Evolutionary conservation across 53 echinoderm and acorn worm species (phyloP), one percentile per base, ranked within the genome.

Genomic region (Henricia sp.): DNA sequence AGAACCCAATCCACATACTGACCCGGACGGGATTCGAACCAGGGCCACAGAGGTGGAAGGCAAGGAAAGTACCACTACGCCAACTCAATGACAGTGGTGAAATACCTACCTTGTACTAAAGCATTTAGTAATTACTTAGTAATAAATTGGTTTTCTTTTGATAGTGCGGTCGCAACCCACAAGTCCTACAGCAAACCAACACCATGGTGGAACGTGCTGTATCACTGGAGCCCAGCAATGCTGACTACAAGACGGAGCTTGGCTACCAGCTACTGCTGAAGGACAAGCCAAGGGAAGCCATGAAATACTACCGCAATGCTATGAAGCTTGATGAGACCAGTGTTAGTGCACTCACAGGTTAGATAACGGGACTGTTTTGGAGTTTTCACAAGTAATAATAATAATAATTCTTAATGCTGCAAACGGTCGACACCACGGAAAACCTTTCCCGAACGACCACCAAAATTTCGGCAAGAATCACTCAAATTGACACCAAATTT

Each of bases 301-400:
- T 94, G 89, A 94, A 94, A 78, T 85, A 91, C 11, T 97, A 92
- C 73, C 89, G 94, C 17, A 94, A 77, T 48, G 99, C 99, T 25
- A 97, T 97, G 99, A 97, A 97, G 52, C 66, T 94, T 28, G 99
- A 97, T 63, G 99, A 97, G 57, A 94, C 99, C 20, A 97, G 99
- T 82, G 99, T 97, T 26, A 83, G 90, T 53, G 99, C 99, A 39
- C 87, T 97, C 9, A 97, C 99, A 90, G 99, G 99, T 97, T 13
- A 41, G 62, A 25, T 17, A 24, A n/a, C n/a, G n/a, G n/a, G n/a
- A n/a, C n/a, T n/a, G n/a, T n/a, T n/a, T n/a, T n/a, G 16, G 20
- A 51, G 20, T 51, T 51, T 16, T 2, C 17, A 19, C n/a, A 54
- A 0, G 1, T 9, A 23, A 54, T 54, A 9, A 25, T 19, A n/a